Conservation (phyloP, 2,797 vertebrate species). For the Acanthurus lineatus region DNA sequence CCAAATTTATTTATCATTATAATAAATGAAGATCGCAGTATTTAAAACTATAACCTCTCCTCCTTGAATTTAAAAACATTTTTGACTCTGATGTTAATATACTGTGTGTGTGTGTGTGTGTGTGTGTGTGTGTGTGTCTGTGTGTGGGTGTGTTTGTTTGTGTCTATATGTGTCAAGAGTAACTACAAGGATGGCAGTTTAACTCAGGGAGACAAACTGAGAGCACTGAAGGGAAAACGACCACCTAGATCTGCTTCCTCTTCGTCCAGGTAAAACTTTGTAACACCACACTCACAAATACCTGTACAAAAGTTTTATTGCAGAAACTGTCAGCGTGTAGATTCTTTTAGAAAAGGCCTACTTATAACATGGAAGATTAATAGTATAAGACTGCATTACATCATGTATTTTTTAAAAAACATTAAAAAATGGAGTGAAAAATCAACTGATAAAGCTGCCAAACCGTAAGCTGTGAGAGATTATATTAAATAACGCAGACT, state of each 20-base stretch:
- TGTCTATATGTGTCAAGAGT: slow-evolving; percentile 75
- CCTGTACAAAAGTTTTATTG: too few species aligned
- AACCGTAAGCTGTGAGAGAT: too few species aligned
- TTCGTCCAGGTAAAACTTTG: slow-evolving; percentile 71
- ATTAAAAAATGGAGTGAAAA: too few species aligned
- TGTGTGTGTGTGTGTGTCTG: slow-evolving; percentile 3
- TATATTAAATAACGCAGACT: too few species aligned
- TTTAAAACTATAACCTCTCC: neutral
- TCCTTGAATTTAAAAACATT: neutral
- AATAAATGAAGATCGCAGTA: neutral
- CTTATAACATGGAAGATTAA: too few species aligned
- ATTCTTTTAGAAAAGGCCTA: too few species aligned
- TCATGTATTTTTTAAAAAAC: too few species aligned
- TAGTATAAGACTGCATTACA: too few species aligned
- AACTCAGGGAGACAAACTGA: slow-evolving; percentile 93
- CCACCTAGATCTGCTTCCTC: slow-evolving; percentile 83
- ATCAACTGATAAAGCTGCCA: too few species aligned
- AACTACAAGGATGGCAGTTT: slow-evolving; percentile 81
- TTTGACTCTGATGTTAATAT: neutral
- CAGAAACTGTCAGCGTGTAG: too few species aligned
- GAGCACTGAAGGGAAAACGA: slow-evolving; percentile 91
- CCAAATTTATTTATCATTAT: neutral
- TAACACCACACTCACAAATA: neutral
- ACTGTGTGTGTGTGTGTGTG: neutral
- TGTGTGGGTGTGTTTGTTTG: neutral